Evolutionary conservation across 2,113 vertebrate species (phyloP).

Genomic region (Gadus macrocephalus): DNA sequence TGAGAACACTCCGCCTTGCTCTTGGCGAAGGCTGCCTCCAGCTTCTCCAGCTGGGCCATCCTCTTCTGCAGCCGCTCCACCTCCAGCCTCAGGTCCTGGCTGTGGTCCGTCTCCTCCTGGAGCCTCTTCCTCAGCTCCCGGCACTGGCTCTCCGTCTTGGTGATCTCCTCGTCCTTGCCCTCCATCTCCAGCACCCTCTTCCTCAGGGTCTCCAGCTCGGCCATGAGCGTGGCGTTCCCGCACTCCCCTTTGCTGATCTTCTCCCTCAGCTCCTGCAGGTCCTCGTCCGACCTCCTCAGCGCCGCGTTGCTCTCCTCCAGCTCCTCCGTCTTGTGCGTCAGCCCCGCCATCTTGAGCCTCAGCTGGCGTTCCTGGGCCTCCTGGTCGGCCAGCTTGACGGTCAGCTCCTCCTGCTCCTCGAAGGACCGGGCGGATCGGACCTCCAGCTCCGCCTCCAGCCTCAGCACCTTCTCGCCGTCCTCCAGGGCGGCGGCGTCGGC

Average conservation of each 20-base stretch:
- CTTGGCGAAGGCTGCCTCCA: conserved; percentile 83
- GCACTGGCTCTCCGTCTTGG: conserved; percentile 86
- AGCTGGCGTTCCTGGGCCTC: conserved; percentile 86
- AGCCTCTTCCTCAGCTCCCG: conserved; percentile 84
- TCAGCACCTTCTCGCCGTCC: conserved; percentile 83
- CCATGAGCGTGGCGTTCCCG: conserved; percentile 83
- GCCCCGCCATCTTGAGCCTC: conserved; percentile 76
- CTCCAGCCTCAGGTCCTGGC: conserved; percentile 82
- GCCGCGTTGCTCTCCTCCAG: conserved; percentile 84
- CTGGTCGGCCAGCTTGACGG: conserved; percentile 77
- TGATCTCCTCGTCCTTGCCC: conserved; percentile 95
- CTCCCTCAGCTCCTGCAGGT: conserved; percentile 85
- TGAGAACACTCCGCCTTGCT: conserved; percentile 84
- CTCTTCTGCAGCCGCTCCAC: conserved; percentile 91
- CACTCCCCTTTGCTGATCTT: conserved; percentile 91
- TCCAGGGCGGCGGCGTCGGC: conserved; percentile 74
- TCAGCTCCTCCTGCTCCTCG: conserved; percentile 89
- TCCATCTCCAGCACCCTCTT: conserved; percentile 96
- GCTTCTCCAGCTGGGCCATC: conserved; percentile 86
- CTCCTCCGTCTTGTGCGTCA: conserved; percentile 81
- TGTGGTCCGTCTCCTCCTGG: conserved; percentile 84
- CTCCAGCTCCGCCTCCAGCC: conserved; percentile 84
- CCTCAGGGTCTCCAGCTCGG: conserved; percentile 88
- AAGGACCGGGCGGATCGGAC: conserved; percentile 74
- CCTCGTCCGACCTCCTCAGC: conserved; percentile 87